phyloP scores from a whole-genome alignment of 2,113 vertebrate species.

The Abramis brama region DNA sequence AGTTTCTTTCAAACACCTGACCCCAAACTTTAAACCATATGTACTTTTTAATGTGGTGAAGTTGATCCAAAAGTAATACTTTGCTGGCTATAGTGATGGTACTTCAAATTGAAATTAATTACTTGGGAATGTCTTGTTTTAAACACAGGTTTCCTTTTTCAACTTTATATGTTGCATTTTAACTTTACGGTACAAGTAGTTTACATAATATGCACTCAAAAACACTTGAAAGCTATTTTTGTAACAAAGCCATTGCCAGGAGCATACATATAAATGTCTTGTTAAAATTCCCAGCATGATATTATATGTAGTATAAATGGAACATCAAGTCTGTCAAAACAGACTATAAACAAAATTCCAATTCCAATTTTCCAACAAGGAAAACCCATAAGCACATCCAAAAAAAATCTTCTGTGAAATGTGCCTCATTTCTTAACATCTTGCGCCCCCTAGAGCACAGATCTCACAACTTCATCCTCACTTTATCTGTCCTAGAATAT shows the following conservation, averaged over 20 bases:
- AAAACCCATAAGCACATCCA: not conserved
- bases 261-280: not conserved
- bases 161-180: not conserved
- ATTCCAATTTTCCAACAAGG: not conserved
- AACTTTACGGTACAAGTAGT: not conserved
- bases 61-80: not conserved
- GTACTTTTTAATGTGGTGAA: not conserved
- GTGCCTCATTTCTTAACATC: not conserved
- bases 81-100: not conserved
- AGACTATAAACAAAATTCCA: not conserved
- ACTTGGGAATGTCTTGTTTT: not conserved
- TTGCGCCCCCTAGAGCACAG: conserved; percentile 42
- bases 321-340: not conserved
- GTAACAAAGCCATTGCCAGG: not conserved
- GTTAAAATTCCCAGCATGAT: not conserved
- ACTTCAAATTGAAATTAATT: not conserved
- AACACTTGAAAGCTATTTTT: not conserved
- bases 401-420: not conserved
- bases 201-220: conserved; percentile 6
- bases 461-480: not conserved
- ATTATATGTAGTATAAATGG: not conserved
- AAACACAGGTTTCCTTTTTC: not conserved
- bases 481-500: not conserved
- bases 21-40: not conserved
- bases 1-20: too few species aligned